Conservation (phyloP, 2,888 invertebrate genomes). For the Sycophila texana region DNA sequence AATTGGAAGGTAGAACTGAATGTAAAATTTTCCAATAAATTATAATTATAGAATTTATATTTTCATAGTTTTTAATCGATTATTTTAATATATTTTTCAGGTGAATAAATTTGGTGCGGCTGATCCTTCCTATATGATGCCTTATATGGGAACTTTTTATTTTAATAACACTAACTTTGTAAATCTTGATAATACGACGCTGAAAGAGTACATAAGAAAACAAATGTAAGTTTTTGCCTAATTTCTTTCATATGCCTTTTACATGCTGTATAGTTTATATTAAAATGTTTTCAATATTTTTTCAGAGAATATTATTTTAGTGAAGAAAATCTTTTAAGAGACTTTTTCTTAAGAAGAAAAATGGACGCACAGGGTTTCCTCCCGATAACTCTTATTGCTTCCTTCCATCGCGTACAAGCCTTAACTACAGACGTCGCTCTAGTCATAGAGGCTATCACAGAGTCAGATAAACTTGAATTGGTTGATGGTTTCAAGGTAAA, state of each 20-base stretch:
- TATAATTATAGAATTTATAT: not conserved
- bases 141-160: constrained; percentile 80
- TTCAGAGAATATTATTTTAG: constrained; percentile 99
- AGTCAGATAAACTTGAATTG: constrained; percentile 91
- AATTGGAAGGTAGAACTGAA: constrained; percentile 49
- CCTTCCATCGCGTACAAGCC: constrained; percentile 94
- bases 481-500: constrained; percentile 84
- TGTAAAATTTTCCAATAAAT: not conserved
- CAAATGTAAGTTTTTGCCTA: constrained; percentile 86
- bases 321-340: constrained; percentile 94
- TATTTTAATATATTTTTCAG: constrained; percentile 35
- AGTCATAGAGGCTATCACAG: constrained; percentile 89
- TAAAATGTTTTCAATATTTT: constrained; percentile 61
- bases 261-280: not conserved
- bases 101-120: constrained; percentile 62
- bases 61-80: not conserved
- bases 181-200: constrained; percentile 80
- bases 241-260: constrained; percentile 24
- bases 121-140: constrained; percentile 75
- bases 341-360: constrained; percentile 96
- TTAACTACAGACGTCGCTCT: constrained; percentile 90
- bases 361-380: constrained; percentile 97
- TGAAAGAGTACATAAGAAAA: constrained; percentile 90
- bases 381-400: constrained; percentile 94
- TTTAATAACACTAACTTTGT: constrained; percentile 80